These are phyloP conservation scores for Lobophora halterata DNA, from an alignment of 2,888 invertebrate genomes.

Conservation along the genomic window DNA sequence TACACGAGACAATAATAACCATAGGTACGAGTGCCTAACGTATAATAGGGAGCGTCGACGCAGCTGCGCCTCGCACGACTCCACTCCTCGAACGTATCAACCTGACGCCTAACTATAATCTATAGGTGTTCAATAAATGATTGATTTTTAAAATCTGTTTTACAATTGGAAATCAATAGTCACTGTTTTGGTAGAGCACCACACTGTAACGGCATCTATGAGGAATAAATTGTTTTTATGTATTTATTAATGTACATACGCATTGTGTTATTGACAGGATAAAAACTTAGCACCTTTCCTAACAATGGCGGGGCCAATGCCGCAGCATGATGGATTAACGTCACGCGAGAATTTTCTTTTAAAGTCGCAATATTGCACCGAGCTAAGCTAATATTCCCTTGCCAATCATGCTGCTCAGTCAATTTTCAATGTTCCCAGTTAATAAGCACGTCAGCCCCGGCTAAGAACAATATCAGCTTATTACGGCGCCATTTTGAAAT, in stretches of 20 bases:
- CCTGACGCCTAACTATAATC: no score
- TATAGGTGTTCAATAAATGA: background rate
- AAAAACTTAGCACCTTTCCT: constrained; percentile 27
- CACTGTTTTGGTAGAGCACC: no score
- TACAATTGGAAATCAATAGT: no score
- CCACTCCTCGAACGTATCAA: constrained; percentile 59
- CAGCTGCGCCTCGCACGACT: constrained; percentile 54
- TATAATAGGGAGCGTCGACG: constrained; percentile 49
- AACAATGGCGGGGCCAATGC: constrained; percentile 32
- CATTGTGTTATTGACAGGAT: constrained; percentile 27
- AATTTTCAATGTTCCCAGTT: constrained; percentile 77
- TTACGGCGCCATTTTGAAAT: constrained; percentile 31
- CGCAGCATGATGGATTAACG: constrained; percentile 72
- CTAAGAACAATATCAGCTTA: constrained; percentile 58
- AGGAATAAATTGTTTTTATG: constrained; percentile 1
- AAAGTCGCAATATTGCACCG: constrained; percentile 67
- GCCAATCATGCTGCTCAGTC: constrained; percentile 76
- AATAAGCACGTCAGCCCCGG: constrained; percentile 73
- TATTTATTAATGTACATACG: constrained; percentile 18
- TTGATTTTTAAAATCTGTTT: background rate
- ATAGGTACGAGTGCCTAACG: no score
- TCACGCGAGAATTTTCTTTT: constrained; percentile 61
- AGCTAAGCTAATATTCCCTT: constrained; percentile 77
- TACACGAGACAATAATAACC: constrained; percentile 68
- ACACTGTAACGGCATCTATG: constrained; percentile 20